phyloP scores from a whole-genome alignment of 2,113 vertebrate species.

The Petromus typicus region DNA sequence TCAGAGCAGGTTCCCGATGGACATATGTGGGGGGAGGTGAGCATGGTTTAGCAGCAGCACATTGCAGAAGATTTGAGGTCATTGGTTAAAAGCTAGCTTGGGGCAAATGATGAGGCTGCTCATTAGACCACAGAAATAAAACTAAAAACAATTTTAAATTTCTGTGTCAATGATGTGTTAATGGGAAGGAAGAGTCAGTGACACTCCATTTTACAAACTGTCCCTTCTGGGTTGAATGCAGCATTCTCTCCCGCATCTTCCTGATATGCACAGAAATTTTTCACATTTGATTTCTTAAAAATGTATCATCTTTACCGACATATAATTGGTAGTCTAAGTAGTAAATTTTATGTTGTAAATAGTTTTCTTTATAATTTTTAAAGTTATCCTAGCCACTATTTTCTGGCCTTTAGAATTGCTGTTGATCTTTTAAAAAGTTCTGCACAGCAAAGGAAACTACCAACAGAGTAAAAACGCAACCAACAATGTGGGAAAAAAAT shows the following conservation, averaged over 20 bases:
- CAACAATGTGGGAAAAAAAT: too few species aligned
- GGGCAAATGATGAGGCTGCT: background rate
- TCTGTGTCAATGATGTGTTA: background rate
- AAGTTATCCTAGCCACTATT: background rate
- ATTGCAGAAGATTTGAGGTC: background rate
- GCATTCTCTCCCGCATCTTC: background rate
- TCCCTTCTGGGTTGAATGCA: background rate
- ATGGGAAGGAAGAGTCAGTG: background rate
- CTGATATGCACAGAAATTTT: background rate
- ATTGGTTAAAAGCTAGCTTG: background rate
- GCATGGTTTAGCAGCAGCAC: background rate
- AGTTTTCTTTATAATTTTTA: background rate
- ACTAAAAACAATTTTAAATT: background rate
- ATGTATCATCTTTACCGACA: background rate
- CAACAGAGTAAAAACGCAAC: too few species aligned
- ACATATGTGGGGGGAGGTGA: background rate
- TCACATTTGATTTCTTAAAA: constrained; percentile 11
- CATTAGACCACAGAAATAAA: background rate
- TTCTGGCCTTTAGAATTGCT: background rate
- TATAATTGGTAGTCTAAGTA: background rate
- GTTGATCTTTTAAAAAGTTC: too few species aligned
- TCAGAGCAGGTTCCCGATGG: background rate
- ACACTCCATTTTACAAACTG: background rate
- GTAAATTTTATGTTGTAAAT: constrained; percentile 17
- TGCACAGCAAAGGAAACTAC: too few species aligned